Conservation (phyloP, 2,888 invertebrate species). For the Acleris emargana region DNA sequence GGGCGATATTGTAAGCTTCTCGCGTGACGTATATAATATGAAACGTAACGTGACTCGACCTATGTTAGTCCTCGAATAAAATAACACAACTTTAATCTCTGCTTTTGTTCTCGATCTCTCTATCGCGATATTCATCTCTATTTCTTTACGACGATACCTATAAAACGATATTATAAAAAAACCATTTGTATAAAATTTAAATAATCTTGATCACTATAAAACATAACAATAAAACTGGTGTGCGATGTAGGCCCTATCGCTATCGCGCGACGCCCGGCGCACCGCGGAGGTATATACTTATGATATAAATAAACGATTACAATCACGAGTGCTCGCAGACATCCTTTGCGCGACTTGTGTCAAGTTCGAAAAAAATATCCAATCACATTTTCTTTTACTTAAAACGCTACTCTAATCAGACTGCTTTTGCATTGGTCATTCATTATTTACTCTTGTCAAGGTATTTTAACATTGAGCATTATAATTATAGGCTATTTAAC, state of each 20-base stretch:
- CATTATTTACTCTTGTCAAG: no score
- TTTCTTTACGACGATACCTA: background rate
- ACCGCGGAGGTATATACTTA: no score
- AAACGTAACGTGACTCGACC: constrained; percentile 17
- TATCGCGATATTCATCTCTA: background rate
- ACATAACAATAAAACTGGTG: background rate
- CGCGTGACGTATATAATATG: constrained; percentile 12
- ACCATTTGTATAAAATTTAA: background rate
- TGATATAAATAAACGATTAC: no score
- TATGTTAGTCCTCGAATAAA: constrained; percentile 22
- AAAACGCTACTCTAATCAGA: no score
- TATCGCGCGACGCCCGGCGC: no score
- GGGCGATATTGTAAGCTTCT: background rate
- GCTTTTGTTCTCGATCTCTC: constrained; percentile 15
- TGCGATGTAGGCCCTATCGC: background rate
- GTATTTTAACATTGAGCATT: no score
- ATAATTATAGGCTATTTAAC: no score
- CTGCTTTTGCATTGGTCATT: no score
- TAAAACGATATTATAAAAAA: constrained; percentile 8
- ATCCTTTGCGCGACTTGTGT: no score
- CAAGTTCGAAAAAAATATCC: no score
- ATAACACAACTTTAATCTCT: constrained; percentile 16
- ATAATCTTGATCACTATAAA: background rate
- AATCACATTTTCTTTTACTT: no score
- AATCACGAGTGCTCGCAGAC: no score